phyloP scores from a whole-genome alignment of 2,888 invertebrate genomes.

The Autographa pulchrina region DNA sequence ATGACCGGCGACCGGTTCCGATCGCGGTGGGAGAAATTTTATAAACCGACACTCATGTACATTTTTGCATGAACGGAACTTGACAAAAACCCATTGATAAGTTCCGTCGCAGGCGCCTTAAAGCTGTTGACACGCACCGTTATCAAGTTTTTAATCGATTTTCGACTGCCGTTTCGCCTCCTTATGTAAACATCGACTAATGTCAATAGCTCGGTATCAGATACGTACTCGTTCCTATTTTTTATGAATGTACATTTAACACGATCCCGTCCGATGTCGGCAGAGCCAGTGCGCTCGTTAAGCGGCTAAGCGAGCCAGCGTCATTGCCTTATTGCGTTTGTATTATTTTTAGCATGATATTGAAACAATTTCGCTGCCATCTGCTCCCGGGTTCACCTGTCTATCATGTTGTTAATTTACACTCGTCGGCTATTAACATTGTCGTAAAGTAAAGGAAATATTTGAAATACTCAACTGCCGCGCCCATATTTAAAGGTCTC shows the following conservation, averaged over 20 bases:
- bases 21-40: conserved; percentile 62
- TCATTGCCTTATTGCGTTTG: conserved; percentile 61
- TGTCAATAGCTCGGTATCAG: conserved; percentile 86
- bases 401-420: conserved; percentile 85
- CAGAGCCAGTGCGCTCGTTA: conserved; percentile 51
- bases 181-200: conserved; percentile 84
- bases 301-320: conserved; percentile 47
- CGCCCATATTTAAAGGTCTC: conserved; percentile 72
- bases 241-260: conserved; percentile 75
- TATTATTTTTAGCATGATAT: conserved; percentile 84
- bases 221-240: conserved; percentile 82
- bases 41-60: conserved; percentile 53
- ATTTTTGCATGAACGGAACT: conserved; percentile 80
- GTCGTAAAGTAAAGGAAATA: conserved; percentile 81
- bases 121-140: conserved; percentile 79
- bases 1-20: conserved; percentile 63
- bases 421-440: conserved; percentile 76
- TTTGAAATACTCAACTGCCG: conserved; percentile 77
- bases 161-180: conserved; percentile 88
- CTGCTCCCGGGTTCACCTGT: conserved; percentile 85
- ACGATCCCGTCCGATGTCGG: conserved; percentile 75
- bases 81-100: conserved; percentile 78
- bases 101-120: conserved; percentile 78
- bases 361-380: conserved; percentile 84
- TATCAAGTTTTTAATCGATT: conserved; percentile 84